Evolutionary conservation across 2,113 vertebrate genomes (phyloP), one percentile per base, ranked within the genome.

Genomic region (Scatophagus argus): DNA sequence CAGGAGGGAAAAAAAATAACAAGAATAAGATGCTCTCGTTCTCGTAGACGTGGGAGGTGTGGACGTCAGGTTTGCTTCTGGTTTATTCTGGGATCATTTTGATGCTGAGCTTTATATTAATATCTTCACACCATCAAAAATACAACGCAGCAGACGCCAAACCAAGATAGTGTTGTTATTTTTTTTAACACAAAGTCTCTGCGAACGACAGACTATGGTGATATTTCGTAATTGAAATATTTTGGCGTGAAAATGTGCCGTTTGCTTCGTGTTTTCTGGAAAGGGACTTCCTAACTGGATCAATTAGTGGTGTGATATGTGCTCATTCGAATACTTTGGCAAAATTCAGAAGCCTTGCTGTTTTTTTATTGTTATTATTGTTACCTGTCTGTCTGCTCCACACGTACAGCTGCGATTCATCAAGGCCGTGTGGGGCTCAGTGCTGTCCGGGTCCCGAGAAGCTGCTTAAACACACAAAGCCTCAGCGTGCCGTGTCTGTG

Each of bases 321-420:
- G 32, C 63, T 75, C 56, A 25, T 58, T 73, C 29, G 7, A 41
- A 62, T 69, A 21, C 16, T 71, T 41, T 34, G 36, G 54, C 6
- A n/a, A 66, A 16, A 52, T 31, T 1, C 10, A 32, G 59, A 39
- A 23, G 38, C 16, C 0, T 9, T 52, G 68, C 68, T 36, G 65
- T 63, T 59, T 74, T 23, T 39, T 36, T 74, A 51, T 67, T 52
- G 38, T 25, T 34, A 23, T 56, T 59, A 14, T 38, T 29, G 34
- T 77, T 55, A 31, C 43, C 55, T 56, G 68, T 29, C 47, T 27
- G 19, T 21, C 39, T 23, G 21, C 64, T 52, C 2, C 39, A 21
- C 8, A 8, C 52, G 21, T 19, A 34, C 17, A 36, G 78, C 36
- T 58, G 32, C 12, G 52, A 16, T 69, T 44, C 39, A 74, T 51